Evolutionary conservation across 2,888 invertebrate genomes (phyloP), one percentile per base, ranked within the genome.

Genomic region (Lycaena phlaeas): DNA sequence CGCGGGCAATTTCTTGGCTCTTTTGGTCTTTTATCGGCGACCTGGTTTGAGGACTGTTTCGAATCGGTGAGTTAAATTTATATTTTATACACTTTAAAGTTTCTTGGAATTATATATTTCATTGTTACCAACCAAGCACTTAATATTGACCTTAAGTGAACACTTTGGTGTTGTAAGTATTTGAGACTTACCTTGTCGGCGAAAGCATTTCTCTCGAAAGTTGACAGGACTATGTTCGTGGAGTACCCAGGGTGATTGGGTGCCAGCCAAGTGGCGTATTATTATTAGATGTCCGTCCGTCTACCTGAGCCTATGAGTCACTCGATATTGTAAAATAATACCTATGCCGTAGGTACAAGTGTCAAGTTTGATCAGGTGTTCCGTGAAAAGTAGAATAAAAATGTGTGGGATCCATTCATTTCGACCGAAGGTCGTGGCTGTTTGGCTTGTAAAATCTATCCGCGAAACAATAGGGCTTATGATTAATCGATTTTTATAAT

Each of bases 41-140:
- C 89, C 92, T 38, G 89, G 90, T 36, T 79, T 93, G 36, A 86
- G 93, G 59, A 92, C 92, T 51, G 89, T 93, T 56, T 93, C 93
- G 43, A 93, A 93, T 86, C 88, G 91, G 92, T 92, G 77, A 79
- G 85, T 65, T 60, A 30, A 29, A 29, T 38, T 18, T 34, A 29
- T 45, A 41, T 27, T 6, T 27, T n/a, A n/a, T n/a, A n/a, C n/a
- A n/a, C n/a, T n/a, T n/a, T n/a, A n/a, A n/a, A n/a, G n/a, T n/a
- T n/a, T 22, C 3, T 4, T 22, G 22, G 2, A 2, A 2, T 22
- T 22, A 5, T 22, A 5, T 22, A 22, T 22, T n/a, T 22, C 22
- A 22, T 22, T 22, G 22, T 4, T 22, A 6, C 22, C 6, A 22
- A n/a, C n/a, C n/a, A n/a, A n/a, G n/a, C n/a, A n/a, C n/a, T n/a